Evolutionary conservation across 2,797 vertebrate species (phyloP), one percentile per base, ranked within the genome.

Genomic region (Nasua narica): DNA sequence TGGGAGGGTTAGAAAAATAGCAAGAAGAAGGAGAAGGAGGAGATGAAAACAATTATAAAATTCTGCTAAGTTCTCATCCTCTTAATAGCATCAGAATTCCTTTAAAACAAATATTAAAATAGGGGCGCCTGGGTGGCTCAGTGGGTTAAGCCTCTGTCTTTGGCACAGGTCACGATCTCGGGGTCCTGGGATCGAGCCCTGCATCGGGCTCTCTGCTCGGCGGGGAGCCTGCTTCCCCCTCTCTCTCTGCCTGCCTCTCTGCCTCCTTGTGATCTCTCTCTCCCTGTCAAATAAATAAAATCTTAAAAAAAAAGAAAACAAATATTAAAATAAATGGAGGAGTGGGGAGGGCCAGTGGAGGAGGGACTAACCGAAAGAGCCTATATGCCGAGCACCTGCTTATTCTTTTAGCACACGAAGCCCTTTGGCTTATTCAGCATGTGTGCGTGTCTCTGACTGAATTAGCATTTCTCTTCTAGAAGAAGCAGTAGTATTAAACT

Each of bases 1-100:
- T 96, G 56, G 83, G 54, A 91, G 87, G 82, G 70, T 97, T 82
- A 96, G 93, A 96, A 96, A 95, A 79, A 48, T 12, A 46, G 37
- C 15, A 77, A 58, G 54, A 54, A 37, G 9, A 5, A 65, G 12
- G 37, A 50, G 29, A 35, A 69, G 35, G 13, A 29, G 29, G 13
- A 29, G 9, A 43, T 69, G 32, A 54, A 56, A 77, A 96, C 90
- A 87, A 93, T 93, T 94, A 54, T 32, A 48, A 90, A 96, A 98
- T 96, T 95, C 96, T 97, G 90, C 37, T 95, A 96, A 87, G 74
- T 97, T 98, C 95, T 90, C 72, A 78, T 81, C 6, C 10, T 29
- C 43, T 77, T 86, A 94, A 72, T 90, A 97, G 35, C 91, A 97
- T 32, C 78, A 89, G 29, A 95, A 96, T 97, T 96, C 91, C 67